Conservation (phyloP, 2,113 vertebrate genomes). For the Lophochroa leadbeateri region DNA sequence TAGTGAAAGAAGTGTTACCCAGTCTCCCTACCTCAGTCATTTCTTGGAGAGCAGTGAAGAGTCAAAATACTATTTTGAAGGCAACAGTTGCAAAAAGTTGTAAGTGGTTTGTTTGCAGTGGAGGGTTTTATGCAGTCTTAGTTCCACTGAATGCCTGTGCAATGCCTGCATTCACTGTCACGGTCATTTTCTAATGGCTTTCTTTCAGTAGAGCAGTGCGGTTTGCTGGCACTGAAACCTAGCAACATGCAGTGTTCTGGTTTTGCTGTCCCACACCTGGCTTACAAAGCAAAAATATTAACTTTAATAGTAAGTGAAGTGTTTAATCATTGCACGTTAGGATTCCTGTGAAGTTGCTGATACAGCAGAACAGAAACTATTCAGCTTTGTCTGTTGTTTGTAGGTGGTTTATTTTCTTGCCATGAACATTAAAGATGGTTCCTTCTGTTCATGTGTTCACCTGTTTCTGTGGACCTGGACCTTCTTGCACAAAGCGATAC, state of each 20-base stretch:
- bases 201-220: not conserved
- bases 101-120: not conserved
- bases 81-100: not conserved
- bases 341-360: not conserved
- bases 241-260: fast-evolving
- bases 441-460: not conserved
- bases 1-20: not conserved
- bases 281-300: not conserved
- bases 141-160: not conserved
- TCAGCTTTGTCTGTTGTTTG: not conserved
- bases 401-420: not conserved
- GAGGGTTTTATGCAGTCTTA: not conserved
- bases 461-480: not conserved
- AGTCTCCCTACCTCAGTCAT: not conserved
- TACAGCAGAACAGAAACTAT: not conserved
- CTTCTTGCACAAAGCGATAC: not conserved
- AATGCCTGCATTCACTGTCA: not conserved
- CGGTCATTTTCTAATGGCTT: not conserved
- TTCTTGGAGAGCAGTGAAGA: not conserved
- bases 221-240: not conserved
- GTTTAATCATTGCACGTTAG: not conserved
- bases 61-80: not conserved
- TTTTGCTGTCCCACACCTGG: not conserved
- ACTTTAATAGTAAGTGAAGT: not conserved
- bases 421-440: not conserved